Conservation (phyloP, 2,113 vertebrate genomes). For the Leptosomus discolor region DNA sequence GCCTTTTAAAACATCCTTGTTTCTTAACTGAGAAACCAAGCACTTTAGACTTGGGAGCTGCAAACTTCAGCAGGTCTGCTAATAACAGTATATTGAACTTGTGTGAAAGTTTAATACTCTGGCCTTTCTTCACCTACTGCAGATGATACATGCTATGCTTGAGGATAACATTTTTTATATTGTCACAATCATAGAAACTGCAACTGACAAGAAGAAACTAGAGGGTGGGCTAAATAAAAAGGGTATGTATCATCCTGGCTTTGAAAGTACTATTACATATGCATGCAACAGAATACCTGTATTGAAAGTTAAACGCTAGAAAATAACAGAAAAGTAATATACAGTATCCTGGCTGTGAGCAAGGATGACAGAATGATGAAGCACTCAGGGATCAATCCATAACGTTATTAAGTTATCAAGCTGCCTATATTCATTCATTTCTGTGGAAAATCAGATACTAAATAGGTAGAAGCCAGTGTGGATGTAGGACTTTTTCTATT, state of each 20-base stretch:
- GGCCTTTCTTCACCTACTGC: background rate
- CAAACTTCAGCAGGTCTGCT: background rate
- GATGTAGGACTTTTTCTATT: background rate
- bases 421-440: background rate
- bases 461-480: background rate
- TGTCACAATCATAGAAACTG: background rate
- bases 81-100: background rate
- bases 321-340: background rate
- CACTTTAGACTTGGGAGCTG: background rate
- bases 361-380: background rate
- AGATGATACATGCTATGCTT: background rate
- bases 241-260: background rate
- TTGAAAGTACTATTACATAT: background rate
- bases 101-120: background rate
- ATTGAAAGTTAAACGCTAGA: background rate
- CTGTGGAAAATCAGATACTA: background rate
- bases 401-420: background rate
- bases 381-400: background rate
- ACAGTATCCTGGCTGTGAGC: background rate
- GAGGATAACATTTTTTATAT: background rate
- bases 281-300: background rate
- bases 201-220: background rate
- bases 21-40: background rate
- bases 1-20: background rate
- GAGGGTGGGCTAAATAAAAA: background rate